Evolutionary conservation across 2,113 vertebrate species (phyloP).

Genomic region (Heliornis fulica): DNA sequence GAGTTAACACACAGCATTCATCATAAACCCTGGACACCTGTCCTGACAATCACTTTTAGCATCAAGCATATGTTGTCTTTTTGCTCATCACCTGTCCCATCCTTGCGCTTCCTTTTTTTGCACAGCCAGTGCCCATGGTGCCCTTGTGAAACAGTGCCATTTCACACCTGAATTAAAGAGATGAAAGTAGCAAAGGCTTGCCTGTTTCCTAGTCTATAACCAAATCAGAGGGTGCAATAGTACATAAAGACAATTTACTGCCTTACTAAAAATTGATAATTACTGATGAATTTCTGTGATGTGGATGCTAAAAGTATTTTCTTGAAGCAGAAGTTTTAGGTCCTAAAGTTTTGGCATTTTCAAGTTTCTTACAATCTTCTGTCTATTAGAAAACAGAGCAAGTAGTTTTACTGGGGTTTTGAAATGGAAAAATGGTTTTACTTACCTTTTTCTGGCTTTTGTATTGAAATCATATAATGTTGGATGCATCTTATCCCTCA

Average conservation of each 20-base stretch:
- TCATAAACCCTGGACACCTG: neutral
- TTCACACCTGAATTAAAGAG: neutral
- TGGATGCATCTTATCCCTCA: neutral
- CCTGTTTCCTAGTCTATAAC: neutral
- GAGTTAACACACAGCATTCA: neutral
- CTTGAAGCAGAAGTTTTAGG: neutral
- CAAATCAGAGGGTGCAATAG: neutral
- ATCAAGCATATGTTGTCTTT: neutral
- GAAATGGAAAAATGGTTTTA: accelerated
- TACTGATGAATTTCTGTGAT: neutral
- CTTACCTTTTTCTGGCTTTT: neutral
- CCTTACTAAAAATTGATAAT: neutral
- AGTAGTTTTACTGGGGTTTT: neutral
- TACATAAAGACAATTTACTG: neutral
- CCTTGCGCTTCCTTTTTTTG: neutral
- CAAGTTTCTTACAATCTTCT: neutral
- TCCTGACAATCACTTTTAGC: neutral
- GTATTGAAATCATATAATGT: neutral
- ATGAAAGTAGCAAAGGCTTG: neutral
- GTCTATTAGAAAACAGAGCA: neutral
- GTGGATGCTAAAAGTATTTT: neutral
- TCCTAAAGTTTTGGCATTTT: neutral
- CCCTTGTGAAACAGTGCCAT: no score
- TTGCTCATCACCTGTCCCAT: neutral
- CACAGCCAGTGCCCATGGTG: neutral